Base-by-base conservation (phyloP, 2,113 vertebrate genomes). In the Tauraco erythrolophus region DNA sequence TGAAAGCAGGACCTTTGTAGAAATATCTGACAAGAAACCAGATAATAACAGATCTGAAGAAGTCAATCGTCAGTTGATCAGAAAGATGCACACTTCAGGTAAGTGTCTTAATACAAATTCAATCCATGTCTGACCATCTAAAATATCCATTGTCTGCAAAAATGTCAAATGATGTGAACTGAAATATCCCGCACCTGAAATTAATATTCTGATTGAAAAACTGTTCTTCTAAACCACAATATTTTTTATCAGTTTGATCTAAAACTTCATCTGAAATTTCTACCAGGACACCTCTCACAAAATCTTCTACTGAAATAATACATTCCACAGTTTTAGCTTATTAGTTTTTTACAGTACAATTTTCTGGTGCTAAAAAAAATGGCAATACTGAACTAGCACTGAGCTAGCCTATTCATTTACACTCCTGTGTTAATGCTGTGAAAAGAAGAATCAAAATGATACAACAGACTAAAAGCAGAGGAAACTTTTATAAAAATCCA, bases 391-490 rank as follows among this genome's bases (percentile, higher is more conserved):
- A 48, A 30, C 9, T n/a, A 48, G 7, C 2, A 60, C 41, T 43
- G 41, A 43, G 14, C 11, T 43, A 43, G 41, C 3, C 3, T 41
- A 7, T 7, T 57, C 14, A 1, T 9, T 70, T 84, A 24, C 5
- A 46, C 1, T 4, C 2, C 8, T 1, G 0, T 28, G 11, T 51
- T 46, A 54, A 45, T 27, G 15, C 6, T 22, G 16, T 25, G 6
- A n/a, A 56, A 78, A 30, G 11, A 66, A 72, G 68, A 74, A 48
- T 24, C 6, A 31, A n/a, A 65, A 51, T 4, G 68, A 16, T 4
- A 15, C 12, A 39, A 5, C 1, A 50, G 18, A 28, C 1, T 23
- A 62, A 87, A 66, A 58, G 6, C 7, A 48, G 22, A 62, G 3
- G 43, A 62, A 72, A n/a, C 1, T 28, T 60, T 19, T 21, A 39